These are phyloP conservation scores for Epinephelus fuscoguttatus DNA, from an alignment of 2,113 vertebrate genomes.

Conservation along the genomic window DNA sequence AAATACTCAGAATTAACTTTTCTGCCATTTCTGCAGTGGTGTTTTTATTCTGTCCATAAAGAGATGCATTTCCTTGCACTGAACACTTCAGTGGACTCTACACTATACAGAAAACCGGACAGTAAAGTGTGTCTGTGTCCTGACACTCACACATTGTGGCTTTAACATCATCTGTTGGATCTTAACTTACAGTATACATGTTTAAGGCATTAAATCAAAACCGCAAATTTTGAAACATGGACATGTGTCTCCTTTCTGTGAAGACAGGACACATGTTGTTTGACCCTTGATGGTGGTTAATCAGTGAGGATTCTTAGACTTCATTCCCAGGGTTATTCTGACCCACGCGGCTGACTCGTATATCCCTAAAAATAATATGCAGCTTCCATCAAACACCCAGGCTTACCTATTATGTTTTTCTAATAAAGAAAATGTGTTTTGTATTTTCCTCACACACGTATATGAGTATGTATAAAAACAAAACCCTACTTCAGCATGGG, in stretches of 20 bases:
- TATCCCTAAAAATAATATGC: constrained; percentile 50
- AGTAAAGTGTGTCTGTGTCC: background rate
- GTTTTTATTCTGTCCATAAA: no score
- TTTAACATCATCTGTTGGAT: constrained; percentile 2
- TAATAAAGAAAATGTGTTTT: constrained; percentile 57
- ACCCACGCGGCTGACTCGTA: constrained; percentile 43
- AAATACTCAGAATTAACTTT: no score
- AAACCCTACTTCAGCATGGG: constrained; percentile 22
- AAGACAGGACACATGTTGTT: constrained; percentile 29
- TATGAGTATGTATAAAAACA: constrained; percentile 47
- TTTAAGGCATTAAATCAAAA: constrained; percentile 6
- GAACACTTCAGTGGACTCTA: no score
- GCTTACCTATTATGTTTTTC: constrained; percentile 41
- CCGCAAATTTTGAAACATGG: background rate
- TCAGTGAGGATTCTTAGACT: constrained; percentile 30
- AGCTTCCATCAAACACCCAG: constrained; percentile 49
- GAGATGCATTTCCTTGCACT: no score
- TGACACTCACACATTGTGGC: background rate
- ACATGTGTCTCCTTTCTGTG: constrained; percentile 2
- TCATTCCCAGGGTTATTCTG: constrained; percentile 53
- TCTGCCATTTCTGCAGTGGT: no score
- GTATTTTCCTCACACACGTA: constrained; percentile 38
- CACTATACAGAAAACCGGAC: no score
- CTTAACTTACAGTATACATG: constrained; percentile 2
- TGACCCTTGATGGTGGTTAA: constrained; percentile 10